A percentile compares a stretch with the other conserved stretches of the same genome.
Evolutionary conservation across 1,140 invertebrate genomes (phyloP).

Genomic region (Coptotermes formosanus): DNA sequence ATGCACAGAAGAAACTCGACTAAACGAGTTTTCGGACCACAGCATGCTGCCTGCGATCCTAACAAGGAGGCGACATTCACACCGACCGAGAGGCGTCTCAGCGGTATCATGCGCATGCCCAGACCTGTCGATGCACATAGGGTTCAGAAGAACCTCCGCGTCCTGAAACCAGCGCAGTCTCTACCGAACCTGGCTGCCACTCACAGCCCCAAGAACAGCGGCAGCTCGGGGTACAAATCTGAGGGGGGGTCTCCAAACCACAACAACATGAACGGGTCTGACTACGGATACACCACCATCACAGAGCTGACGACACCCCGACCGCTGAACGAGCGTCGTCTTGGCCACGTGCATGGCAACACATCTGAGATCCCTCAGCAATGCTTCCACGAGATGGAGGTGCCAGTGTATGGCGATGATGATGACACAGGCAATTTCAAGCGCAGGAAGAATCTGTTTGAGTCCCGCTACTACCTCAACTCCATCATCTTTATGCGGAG

Average conservation of each 20-base stretch:
- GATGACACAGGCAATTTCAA: neutral
- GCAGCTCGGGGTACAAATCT: constrained; percentile 59
- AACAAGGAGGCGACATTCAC: neutral
- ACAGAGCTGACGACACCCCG: constrained; percentile 49
- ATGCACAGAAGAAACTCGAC: no score
- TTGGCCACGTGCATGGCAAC: constrained; percentile 41
- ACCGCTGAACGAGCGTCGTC: constrained; percentile 34
- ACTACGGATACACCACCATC: constrained; percentile 53
- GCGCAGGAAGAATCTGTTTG: constrained; percentile 21
- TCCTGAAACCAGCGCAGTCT: neutral
- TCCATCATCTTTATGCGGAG: constrained; percentile 60
- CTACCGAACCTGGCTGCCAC: neutral
- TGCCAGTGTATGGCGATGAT: neutral
- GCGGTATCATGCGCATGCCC: neutral
- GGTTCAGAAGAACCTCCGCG: neutral
- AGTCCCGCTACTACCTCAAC: constrained; percentile 54
- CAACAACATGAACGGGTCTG: constrained; percentile 31
- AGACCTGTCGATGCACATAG: neutral
- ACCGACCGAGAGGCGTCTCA: neutral
- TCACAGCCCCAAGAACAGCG: constrained; percentile 44
- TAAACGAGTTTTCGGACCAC: neutral
- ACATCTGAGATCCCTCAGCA: constrained; percentile 38
- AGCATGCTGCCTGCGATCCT: neutral
- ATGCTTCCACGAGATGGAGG: neutral
- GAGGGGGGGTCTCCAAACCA: constrained; percentile 41